These are phyloP conservation scores for Nemopilema nomurai DNA, from an alignment of 30 jellyfish, hydroid and myxozoan species.

Conservation along the genomic window DNA sequence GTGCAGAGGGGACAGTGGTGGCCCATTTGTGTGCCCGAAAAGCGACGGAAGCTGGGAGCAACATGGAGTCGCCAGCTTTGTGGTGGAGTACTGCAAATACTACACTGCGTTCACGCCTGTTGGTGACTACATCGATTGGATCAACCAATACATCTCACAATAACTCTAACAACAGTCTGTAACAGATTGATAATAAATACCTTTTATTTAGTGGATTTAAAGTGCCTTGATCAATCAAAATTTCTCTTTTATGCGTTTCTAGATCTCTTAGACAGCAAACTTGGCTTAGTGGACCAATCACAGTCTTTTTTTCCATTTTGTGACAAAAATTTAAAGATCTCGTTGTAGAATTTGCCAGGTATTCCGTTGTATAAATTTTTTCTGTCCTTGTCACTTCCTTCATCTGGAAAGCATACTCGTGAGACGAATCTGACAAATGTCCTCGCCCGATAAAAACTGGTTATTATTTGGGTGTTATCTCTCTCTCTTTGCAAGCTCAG, in stretches of 20 bases:
- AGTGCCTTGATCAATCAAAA: background rate
- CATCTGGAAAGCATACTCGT: no score
- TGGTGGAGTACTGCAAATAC: constrained; percentile 45
- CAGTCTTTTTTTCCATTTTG: no score
- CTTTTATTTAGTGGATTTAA: background rate
- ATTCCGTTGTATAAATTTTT: no score
- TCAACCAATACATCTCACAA: background rate
- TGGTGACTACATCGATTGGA: constrained; percentile 58
- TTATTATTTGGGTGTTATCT: no score
- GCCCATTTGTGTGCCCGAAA: constrained; percentile 61
- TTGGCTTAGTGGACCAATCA: no score
- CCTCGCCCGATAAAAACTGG: no score
- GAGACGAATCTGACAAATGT: no score
- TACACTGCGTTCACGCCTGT: constrained; percentile 68
- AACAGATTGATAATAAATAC: background rate
- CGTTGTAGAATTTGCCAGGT: no score
- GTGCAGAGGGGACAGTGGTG: constrained; percentile 74
- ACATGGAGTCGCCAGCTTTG: constrained; percentile 73
- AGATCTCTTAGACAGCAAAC: background rate
- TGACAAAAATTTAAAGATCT: no score
- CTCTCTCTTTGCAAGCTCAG: no score
- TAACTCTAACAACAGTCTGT: background rate
- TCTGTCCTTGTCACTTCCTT: no score
- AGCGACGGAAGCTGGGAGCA: constrained; percentile 46
- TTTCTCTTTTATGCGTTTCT: no score